Evolutionary conservation across 2,888 invertebrate genomes (phyloP), one percentile per base, ranked within the genome.

Genomic region (Hylaea fasciaria): DNA sequence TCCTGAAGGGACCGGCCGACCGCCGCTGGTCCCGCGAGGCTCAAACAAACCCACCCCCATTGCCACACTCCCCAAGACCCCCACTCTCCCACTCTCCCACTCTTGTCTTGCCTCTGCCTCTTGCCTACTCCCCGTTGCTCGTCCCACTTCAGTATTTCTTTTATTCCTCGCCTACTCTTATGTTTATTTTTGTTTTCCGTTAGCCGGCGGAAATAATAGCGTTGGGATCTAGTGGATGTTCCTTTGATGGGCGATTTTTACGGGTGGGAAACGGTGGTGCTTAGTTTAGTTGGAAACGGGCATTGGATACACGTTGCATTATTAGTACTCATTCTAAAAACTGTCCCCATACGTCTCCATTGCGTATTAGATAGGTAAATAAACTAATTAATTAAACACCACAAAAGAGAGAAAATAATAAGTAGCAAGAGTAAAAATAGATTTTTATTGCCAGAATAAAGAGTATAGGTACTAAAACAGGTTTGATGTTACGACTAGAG

Each of bases 141-240:
- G 82, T 88, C 90, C 89, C 88, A 89, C 91, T 91, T 81, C 80
- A 91, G 79, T 76, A 76, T 88, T 89, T 87, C 90, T 90, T 91
- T 91, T 91, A 91, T 91, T 88, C 89, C 85, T 81, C 78, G 82
- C 87, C 85, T 84, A 83, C 88, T 86, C 88, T 86, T 87, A 80
- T 87, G 85, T 89, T 90, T 90, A 90, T 91, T 91, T 91, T 91
- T 91, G 91, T 91, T 91, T 91, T 89, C 87, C 82, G 89, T 85
- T 87, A 88, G 82, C 85, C 85, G 71, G 85, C 79, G 90, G 87
- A 89, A 89, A 89, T 91, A 91, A 90, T 88, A 77, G 82, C 78
- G 86, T 73, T 83, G 74, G 76, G 65, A 76, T 81, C 66, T 54
- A 77, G 67, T 73, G 83, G 90, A 88, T 80, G 70, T 66, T 62